A percentile compares a stretch with the other conserved stretches of the same genome.
These are phyloP conservation scores for Eristalis arbustorum DNA, from an alignment of 2,888 invertebrate species.

Conservation along the genomic window DNA sequence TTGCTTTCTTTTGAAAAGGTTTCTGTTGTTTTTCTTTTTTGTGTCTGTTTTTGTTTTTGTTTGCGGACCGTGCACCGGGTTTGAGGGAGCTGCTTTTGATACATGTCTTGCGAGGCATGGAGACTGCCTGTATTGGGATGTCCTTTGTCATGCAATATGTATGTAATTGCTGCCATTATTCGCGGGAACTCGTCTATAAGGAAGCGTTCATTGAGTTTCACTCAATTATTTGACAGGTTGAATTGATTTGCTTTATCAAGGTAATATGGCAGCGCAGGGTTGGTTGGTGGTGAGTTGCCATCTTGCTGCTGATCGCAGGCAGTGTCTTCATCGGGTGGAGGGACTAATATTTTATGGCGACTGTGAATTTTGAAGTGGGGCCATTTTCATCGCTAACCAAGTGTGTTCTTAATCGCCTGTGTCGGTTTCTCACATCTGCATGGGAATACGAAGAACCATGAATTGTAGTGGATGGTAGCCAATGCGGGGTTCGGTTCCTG, in stretches of 20 bases:
- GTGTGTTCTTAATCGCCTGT: too few relatives aligned
- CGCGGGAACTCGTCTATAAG: neutral
- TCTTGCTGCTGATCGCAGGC: neutral
- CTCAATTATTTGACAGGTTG: neutral
- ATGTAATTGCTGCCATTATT: neutral
- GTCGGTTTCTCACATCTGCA: too few relatives aligned
- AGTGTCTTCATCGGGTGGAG: too few relatives aligned
- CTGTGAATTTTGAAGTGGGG: too few relatives aligned
- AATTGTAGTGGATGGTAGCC: too few relatives aligned
- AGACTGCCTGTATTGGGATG: conserved; percentile 7
- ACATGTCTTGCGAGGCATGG: conserved; percentile 24
- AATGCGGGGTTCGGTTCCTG: too few relatives aligned
- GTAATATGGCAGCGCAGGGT: neutral
- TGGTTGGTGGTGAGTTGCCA: neutral
- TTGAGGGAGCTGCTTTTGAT: neutral
- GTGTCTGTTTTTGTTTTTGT: conserved; percentile 4
- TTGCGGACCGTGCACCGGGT: neutral
- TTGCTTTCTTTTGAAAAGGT: conserved; percentile 37
- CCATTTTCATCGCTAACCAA: too few relatives aligned
- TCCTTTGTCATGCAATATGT: neutral
- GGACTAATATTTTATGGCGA: too few relatives aligned
- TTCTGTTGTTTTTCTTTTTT: conserved; percentile 12
- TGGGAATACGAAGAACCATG: too few relatives aligned
- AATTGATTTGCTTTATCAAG: neutral
- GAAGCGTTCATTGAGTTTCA: neutral